Evolutionary conservation across 2,797 vertebrate genomes (phyloP).

Genomic region (Sebastolobus alascanus): DNA sequence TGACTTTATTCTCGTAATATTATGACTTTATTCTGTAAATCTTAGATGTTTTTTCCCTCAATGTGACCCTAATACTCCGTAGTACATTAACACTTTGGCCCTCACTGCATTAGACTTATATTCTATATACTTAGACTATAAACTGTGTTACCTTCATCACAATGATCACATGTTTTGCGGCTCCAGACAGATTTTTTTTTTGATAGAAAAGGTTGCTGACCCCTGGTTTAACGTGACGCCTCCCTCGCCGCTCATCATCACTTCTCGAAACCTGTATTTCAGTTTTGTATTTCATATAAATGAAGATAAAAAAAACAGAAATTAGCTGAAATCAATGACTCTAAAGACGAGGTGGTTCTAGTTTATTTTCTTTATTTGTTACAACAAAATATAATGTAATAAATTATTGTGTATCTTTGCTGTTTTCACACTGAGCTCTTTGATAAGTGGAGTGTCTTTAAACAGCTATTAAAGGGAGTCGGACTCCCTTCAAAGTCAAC

Average conservation of each 20-base stretch:
- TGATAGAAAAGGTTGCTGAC: too few relatives aligned
- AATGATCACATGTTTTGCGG: too few relatives aligned
- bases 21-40: too few relatives aligned
- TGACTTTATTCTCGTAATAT: too few relatives aligned
- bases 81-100: too few relatives aligned
- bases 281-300: background rate
- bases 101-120: too few relatives aligned
- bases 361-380: constrained; percentile 25
- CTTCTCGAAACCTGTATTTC: background rate
- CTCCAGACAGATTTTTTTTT: too few relatives aligned
- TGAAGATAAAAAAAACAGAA: background rate
- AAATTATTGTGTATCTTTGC: background rate
- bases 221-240: too few relatives aligned
- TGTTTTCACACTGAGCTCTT: background rate
- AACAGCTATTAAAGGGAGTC: background rate
- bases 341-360: background rate
- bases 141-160: too few relatives aligned
- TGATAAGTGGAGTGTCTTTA: background rate
- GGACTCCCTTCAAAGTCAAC: background rate
- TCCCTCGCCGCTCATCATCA: background rate
- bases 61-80: too few relatives aligned
- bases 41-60: too few relatives aligned
- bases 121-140: too few relatives aligned
- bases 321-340: background rate
- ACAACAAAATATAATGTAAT: constrained; percentile 12